Evolutionary conservation across 2,113 vertebrate genomes (phyloP), one percentile per base, ranked within the genome.

Genomic region (Suncus etruscus): DNA sequence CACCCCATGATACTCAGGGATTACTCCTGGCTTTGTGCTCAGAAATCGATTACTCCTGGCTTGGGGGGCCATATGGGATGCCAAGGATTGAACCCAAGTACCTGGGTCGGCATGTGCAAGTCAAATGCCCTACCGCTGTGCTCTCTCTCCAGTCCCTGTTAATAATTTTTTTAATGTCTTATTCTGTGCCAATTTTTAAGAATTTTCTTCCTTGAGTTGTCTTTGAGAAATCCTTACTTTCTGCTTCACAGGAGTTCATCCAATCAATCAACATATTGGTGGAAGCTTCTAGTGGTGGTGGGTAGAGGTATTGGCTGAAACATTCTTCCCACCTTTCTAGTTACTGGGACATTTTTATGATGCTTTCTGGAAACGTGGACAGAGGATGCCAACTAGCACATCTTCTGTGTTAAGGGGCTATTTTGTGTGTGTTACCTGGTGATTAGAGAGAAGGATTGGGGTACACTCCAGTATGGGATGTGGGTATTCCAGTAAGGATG

Each of bases 361-460:
- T 87, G 47, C 31, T 29, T 5, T 24, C 78, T 47, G 45, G 39
- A 66, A 58, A 72, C 4, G 12, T 70, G 86, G 75, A 16, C 20
- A 29, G 11, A 69, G 66, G 22, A 50, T n/a, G n/a, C 73, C 91
- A 45, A 15, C 39, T 16, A 39, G 63, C 50, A 51, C 48, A 39
- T 31, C 63, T 31, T 25, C 20, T 45, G 45, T 83, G 27, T 61
- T 8, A 63, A 87, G 82, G 89, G 85, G 70, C 63, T 74, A 77
- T 75, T 89, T 32, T 12, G 15, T 70, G 82, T 75, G 11, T 78
- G 72, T 81, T 81, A 29, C 85, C 65, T 65, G 68, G 65, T 73
- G 24, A 22, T 8, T 22, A 8, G 22, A 2, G 61, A 65, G 63
- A 6, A 8, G 63, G 63, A 9, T 6, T 58, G 9, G 63, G 8